phyloP scores from a whole-genome alignment of 2,888 invertebrate species.

The Drosophila suboccidentalis region DNA sequence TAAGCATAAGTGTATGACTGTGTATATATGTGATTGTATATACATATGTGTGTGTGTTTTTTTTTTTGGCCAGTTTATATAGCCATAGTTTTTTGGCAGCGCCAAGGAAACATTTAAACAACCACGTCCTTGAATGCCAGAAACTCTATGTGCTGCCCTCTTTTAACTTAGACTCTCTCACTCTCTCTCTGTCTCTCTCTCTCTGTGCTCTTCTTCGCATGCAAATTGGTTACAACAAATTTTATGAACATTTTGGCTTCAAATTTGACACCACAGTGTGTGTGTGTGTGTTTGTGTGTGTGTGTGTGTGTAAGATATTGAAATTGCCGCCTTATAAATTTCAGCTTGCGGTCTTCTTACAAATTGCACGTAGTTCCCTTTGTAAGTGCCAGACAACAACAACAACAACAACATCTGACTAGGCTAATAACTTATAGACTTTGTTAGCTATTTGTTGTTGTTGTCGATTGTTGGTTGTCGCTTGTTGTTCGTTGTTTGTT shows the following conservation, averaged over 20 bases:
- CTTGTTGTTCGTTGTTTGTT: background rate
- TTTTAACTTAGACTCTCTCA: background rate
- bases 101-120: conserved; percentile 69
- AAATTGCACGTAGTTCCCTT: conserved; percentile 61
- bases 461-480: conserved; percentile 10
- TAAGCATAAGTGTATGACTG: conserved; percentile 1
- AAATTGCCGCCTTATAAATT: conserved; percentile 78
- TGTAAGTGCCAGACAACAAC: conserved; percentile 29
- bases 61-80: conserved; percentile 29
- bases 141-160: conserved; percentile 2
- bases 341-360: conserved; percentile 71
- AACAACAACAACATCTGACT: conserved; percentile 19
- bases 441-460: conserved; percentile 19
- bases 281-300: conserved; percentile 23
- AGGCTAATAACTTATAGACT: conserved; percentile 73
- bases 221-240: conserved; percentile 76
- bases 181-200: background rate
- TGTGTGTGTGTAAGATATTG: conserved; percentile 62
- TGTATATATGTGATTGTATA: background rate
- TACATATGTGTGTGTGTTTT: conserved; percentile 14
- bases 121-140: conserved; percentile 70
- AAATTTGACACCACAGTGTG: conserved; percentile 70
- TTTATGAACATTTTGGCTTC: conserved; percentile 75
- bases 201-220: conserved; percentile 38
- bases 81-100: conserved; percentile 58